phyloP scores from a whole-genome alignment of 1,140 invertebrate species.

The Parasteatoda tepidariorum region DNA sequence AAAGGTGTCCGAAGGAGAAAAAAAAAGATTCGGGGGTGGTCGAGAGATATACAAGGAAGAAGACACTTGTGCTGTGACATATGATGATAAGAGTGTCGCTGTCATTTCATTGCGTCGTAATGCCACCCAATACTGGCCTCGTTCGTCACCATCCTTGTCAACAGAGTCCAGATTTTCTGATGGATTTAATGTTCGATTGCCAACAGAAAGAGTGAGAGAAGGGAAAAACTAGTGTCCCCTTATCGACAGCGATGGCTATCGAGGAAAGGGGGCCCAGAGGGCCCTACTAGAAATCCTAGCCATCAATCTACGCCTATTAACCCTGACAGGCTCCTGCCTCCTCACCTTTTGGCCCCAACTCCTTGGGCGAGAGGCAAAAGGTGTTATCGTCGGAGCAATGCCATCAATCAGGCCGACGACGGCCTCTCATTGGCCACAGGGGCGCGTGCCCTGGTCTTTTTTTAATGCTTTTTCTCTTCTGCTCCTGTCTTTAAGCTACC shows the following conservation, averaged over 20 bases:
- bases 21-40: neutral
- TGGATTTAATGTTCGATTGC: slow-evolving; percentile 62
- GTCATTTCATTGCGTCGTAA: slow-evolving; percentile 52
- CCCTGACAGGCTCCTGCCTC: slow-evolving; percentile 57
- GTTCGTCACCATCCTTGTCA: slow-evolving; percentile 60
- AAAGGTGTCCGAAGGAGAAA: slow-evolving; percentile 1
- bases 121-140: slow-evolving; percentile 57
- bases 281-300: slow-evolving; percentile 43
- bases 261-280: slow-evolving; percentile 30
- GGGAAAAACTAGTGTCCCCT: slow-evolving; percentile 42
- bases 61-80: slow-evolving; percentile 54
- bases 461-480: slow-evolving; percentile 11
- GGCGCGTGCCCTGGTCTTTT: slow-evolving; percentile 46
- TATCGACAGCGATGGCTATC: slow-evolving; percentile 54
- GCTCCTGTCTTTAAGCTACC: slow-evolving; percentile 19
- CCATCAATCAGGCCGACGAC: slow-evolving; percentile 53
- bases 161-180: slow-evolving; percentile 56
- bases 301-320: slow-evolving; percentile 61
- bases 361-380: slow-evolving; percentile 46
- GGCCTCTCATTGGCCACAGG: slow-evolving; percentile 55
- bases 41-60: neutral
- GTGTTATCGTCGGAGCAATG: slow-evolving; percentile 58
- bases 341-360: slow-evolving; percentile 56
- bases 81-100: slow-evolving; percentile 58
- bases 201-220: slow-evolving; percentile 29